Conservation (phyloP, 2,113 vertebrate genomes). For the Vombatus ursinus region DNA sequence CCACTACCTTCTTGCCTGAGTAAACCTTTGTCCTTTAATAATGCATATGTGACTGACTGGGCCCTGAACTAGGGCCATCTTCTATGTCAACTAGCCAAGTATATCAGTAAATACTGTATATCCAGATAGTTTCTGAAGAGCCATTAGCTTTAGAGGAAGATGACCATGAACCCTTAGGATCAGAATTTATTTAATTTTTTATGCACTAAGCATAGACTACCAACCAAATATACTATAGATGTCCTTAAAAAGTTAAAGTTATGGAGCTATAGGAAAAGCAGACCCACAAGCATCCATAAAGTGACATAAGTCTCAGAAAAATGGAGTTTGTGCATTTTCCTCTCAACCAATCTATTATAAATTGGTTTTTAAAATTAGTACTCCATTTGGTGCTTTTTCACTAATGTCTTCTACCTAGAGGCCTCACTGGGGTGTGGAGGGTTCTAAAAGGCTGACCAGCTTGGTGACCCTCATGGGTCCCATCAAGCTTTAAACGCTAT, state of each 20-base stretch:
- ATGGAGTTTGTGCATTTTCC: background rate
- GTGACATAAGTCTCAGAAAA: background rate
- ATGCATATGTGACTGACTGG: background rate
- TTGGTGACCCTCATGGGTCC: background rate
- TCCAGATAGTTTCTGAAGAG: background rate
- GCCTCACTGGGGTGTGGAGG: background rate
- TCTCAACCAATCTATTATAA: background rate
- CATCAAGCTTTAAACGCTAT: background rate
- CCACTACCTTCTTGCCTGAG: constrained; percentile 38
- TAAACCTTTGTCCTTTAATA: constrained; percentile 38
- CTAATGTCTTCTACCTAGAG: background rate
- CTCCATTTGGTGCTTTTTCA: background rate
- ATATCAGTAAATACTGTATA: background rate
- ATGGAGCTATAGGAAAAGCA: background rate
- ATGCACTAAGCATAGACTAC: background rate
- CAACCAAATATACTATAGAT: constrained; percentile 5
- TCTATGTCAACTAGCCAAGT: constrained; percentile 34
- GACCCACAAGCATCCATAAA: background rate
- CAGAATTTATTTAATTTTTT: background rate
- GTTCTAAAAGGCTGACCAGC: background rate
- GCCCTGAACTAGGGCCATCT: constrained; percentile 59
- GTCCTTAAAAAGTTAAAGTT: background rate
- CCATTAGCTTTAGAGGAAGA: constrained; percentile 29
- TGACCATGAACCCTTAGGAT: background rate
- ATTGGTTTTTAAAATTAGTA: background rate